A percentile compares a stretch with the other conserved stretches of the same genome.
Conservation (phyloP, 1,140 invertebrate genomes). For the Acyrthosiphon pisum region DNA sequence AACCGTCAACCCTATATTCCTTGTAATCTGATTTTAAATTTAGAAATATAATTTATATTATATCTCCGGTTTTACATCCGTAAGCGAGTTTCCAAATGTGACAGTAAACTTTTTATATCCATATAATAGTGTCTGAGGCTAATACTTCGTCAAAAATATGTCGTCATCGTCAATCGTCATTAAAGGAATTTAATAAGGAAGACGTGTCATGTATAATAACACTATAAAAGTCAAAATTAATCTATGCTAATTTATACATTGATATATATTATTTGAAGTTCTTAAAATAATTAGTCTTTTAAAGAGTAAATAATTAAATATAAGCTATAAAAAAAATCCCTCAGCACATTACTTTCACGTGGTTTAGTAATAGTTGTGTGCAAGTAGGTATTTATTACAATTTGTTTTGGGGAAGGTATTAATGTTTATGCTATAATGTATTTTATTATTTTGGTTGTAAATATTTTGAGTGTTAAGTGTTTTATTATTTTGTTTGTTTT, state of each 20-base stretch:
- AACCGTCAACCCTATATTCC: neutral
- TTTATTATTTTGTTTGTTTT: neutral
- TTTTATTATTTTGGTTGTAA: neutral
- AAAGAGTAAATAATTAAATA: neutral
- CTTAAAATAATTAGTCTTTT: neutral
- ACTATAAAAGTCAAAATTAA: neutral
- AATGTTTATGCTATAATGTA: neutral
- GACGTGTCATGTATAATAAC: neutral
- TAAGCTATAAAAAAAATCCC: neutral
- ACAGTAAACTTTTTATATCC: constrained; percentile 41
- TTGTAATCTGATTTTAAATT: constrained; percentile 48
- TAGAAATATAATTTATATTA: constrained; percentile 36
- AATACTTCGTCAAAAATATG: neutral
- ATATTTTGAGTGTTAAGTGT: neutral
- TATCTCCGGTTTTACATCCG: constrained; percentile 43
- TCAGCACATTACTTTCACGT: neutral
- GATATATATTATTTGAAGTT: neutral
- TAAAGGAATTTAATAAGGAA: neutral
- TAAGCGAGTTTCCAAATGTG: neutral
- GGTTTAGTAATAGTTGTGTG: neutral
- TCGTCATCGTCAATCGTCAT: neutral
- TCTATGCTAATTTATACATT: neutral
- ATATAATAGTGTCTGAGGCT: neutral
- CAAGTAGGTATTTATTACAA: neutral
- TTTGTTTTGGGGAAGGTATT: neutral